Base-by-base conservation (phyloP, 1,140 invertebrate species). In the Heliconius himera region DNA sequence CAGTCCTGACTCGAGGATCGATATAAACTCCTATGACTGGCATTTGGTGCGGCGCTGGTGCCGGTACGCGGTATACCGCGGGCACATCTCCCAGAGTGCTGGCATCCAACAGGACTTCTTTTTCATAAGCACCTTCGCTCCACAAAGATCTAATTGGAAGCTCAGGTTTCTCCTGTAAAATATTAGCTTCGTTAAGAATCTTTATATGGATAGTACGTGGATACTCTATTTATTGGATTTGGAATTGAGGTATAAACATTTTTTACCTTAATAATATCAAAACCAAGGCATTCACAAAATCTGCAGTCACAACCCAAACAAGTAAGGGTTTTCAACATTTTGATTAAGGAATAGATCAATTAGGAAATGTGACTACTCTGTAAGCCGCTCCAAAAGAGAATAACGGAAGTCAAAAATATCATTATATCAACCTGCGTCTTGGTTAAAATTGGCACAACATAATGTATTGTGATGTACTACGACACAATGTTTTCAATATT, bases 21-120 rank as follows among this genome's bases (percentile, higher is more conserved):
- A 97, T 95, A 89, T 96, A 97, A 20, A 97, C 96, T 76, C 97
- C 97, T 87, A 97, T 96, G 36, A 96, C 97, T 0, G 96, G 96
- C 85, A 97, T 95, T 89, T 97, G 96, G 85, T 97, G 95, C 2
- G 95, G 90, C 29, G 95, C 93, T 1, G 96, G 92, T 2, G 95
- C 94, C 49, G 95, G 95, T 8, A 97, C 95, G 13, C 91, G 93
- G 88, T 97, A 97, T 38, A 95, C 92, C 3, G 96, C 96, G 6
- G 96, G 96, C 41, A 97, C 93, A 90, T 97, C 96, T 54, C 96
- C 96, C 16, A 96, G 85, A 41, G 89, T 87, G 36, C 95, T 94
- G 1, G 95, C 96, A 85, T 96, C 95, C 76, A 96, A 84, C n/a
- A 95, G 76, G 46, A 95, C 88, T 77, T 88, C 91, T 79, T 88